Conservation (phyloP, 2,888 invertebrate genomes). For the Oxycera nigricornis region DNA sequence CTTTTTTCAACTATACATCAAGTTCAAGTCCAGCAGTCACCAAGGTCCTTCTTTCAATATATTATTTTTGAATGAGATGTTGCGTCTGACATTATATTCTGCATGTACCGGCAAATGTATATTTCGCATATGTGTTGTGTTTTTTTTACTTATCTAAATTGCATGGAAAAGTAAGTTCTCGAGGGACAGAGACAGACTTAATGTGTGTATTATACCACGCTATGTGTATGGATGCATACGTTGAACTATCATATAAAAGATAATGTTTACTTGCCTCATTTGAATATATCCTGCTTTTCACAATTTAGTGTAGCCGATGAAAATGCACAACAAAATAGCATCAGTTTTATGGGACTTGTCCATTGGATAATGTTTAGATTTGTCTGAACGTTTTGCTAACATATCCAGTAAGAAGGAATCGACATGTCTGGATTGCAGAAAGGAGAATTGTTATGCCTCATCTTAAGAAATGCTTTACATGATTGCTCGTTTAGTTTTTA, state of each 20-base stretch:
- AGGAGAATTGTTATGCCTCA: not conserved
- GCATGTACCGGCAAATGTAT: too few species aligned
- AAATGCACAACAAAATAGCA: not conserved
- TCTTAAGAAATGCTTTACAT: too few species aligned
- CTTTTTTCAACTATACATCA: too few species aligned
- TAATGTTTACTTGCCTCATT: slow-evolving; percentile 18
- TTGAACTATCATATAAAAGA: not conserved
- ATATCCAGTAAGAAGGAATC: not conserved
- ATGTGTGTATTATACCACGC: not conserved
- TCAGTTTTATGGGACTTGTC: slow-evolving; percentile 1
- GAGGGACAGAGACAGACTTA: not conserved
- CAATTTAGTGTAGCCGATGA: slow-evolving; percentile 6
- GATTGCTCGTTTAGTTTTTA: too few species aligned
- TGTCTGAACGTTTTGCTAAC: slow-evolving; percentile 25
- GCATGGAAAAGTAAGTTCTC: not conserved
- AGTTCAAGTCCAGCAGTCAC: not conserved
- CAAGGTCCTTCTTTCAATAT: not conserved
- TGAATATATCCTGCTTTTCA: slow-evolving; percentile 19
- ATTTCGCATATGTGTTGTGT: not conserved
- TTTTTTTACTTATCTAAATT: not conserved
- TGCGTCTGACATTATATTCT: too few species aligned
- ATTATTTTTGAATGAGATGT: not conserved
- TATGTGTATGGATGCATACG: not conserved
- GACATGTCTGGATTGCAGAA: slow-evolving; percentile 3
- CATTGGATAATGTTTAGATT: slow-evolving; percentile 16